Evolutionary conservation across 2,888 invertebrate species (phyloP).

Genomic region (Trissolcus japonicus): DNA sequence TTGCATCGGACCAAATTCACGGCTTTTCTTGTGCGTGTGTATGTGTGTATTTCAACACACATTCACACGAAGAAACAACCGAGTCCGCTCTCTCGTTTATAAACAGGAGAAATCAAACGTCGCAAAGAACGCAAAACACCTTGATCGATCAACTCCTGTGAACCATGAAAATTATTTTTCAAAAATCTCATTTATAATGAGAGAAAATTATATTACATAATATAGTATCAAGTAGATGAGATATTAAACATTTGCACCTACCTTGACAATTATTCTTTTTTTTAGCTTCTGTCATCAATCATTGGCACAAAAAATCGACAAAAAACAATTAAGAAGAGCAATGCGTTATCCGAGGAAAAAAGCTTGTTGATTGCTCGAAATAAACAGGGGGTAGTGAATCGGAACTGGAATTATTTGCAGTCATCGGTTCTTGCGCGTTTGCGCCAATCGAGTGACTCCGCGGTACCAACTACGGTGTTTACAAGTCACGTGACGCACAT

Average conservation of each 20-base stretch:
- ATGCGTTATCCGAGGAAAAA: not conserved
- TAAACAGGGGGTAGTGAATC: not conserved
- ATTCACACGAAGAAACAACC: slow-evolving; percentile 1
- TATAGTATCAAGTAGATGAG: no score
- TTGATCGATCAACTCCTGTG: slow-evolving; percentile 33
- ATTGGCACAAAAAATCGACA: not conserved
- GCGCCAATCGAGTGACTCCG: slow-evolving; percentile 34
- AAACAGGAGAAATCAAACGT: slow-evolving; percentile 44
- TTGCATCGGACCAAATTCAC: slow-evolving; percentile 66
- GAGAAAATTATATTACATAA: no score
- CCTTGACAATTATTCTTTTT: not conserved
- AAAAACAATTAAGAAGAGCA: no score
- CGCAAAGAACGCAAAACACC: slow-evolving; percentile 36
- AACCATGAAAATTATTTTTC: slow-evolving; percentile 42
- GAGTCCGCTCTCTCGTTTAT: slow-evolving; percentile 20
- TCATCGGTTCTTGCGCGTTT: slow-evolving; percentile 22
- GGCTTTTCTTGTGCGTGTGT: slow-evolving; percentile 43
- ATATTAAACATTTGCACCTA: not conserved
- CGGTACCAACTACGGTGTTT: slow-evolving; percentile 63
- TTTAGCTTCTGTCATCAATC: not conserved
- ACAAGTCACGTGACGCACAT: slow-evolving; percentile 67
- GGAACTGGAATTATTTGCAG: slow-evolving; percentile 13
- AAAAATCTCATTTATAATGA: slow-evolving; percentile 1
- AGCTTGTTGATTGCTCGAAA: not conserved
- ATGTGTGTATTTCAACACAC: slow-evolving; percentile 7